Base-by-base conservation (phyloP, 2,113 vertebrate genomes). In the Vimba vimba region DNA sequence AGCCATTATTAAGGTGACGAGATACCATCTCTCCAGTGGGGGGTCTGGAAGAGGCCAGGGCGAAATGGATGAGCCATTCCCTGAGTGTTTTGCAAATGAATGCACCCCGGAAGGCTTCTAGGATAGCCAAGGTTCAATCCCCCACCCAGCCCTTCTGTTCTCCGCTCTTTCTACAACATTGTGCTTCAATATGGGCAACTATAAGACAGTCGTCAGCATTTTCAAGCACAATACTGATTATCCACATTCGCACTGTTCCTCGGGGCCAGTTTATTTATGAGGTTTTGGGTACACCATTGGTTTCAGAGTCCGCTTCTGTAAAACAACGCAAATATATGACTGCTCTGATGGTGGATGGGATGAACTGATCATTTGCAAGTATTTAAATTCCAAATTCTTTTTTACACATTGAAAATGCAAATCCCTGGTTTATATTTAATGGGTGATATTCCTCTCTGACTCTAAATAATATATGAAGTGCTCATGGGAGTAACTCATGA, bases 61-160 rank as follows among this genome's bases (percentile, higher is more conserved):
- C 88, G 89, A 87, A 90, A 85, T 21, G 85, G 91, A 92, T 84
- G 90, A 89, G 87, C 93, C 90, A 91, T 92, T 89, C 89, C 86
- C 91, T 91, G 90, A 91, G 89, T 88, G 87, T 92, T 93, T 93
- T 89, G 92, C 93, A 94, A 95, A 88, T 91, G 86, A 94, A 93
- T 94, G 92, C 92, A 91, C 87, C 89, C 91, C 76, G 88, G 90
- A 90, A 92, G 91, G 92, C 86, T 93, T 94, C 93, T 89, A 92
- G 91, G 85, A 90, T 88, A 86, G 90, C 76, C 88, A 91, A 91
- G 89, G 87, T 93, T 95, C 91, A 92, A 89, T 92, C 89, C 36
- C 79, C 86, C 68, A 66, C 43, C 71, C 59, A 84, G 82, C 89
- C 73, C 82, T 76, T 79, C 76, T 85, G 80, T 36, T 83, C 45